Base-by-base conservation (phyloP, 2,113 vertebrate species). In the Lasiurus cinereus region DNA sequence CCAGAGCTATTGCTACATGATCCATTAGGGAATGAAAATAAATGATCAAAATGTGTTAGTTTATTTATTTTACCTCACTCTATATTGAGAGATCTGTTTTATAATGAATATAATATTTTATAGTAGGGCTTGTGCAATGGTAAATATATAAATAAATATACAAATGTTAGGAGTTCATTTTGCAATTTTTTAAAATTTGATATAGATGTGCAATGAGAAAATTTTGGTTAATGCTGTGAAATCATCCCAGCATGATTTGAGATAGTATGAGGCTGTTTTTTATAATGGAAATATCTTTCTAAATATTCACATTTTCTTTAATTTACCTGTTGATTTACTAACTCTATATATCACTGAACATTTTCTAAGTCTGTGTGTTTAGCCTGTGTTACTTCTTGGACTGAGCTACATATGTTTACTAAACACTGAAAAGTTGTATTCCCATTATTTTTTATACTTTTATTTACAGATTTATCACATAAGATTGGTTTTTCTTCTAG, bases 281-380 rank as follows among this genome's bases (percentile, higher is more conserved):
- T 46, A 56, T 54, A 59, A 62, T 19, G 24, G 7, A 3, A 91
- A 73, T 12, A 48, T 12, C 13, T 84, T 77, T 66, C 21, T 85
- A 94, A 76, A 73, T 67, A 92, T 59, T 83, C 10, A 27, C 36
- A 2, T 54, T 88, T 94, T 59, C 31, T 85, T 52, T 90, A 18
- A 66, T 90, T 84, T 46, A 52, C 12, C 19, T 77, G 3, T 48
- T 8, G 5, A 29, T 59, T 90, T 82, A 85, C 22, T 15, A 74
- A n/a, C 52, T 9, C 10, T 18, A 0, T 12, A 36, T 77, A 85
- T 31, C 48, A 3, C 3, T 85, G 12, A 92, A 93, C 13, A 21
- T 24, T 43, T 66, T 83, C 15, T 88, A 50, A 84, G 22, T 86
- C 15, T 85, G 6, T 82, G 13, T 67, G 3, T 77, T 90, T 83